Base-by-base conservation (phyloP, 92 coral and sea anemone species). In the Ricordea florida region DNA sequence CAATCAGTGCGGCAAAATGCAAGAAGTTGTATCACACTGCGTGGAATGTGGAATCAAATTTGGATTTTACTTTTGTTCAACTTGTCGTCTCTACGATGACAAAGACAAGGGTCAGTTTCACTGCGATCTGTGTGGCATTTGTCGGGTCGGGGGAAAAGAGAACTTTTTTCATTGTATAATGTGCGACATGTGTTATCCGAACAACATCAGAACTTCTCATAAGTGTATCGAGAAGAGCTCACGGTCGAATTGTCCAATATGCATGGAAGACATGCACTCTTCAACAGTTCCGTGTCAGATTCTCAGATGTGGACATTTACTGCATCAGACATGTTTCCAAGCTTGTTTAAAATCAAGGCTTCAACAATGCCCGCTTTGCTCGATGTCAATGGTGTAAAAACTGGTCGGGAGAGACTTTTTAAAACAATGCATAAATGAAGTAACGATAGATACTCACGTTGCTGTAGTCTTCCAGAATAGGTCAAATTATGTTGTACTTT, bases 61-160 rank as follows among this genome's bases (percentile, higher is more conserved):
- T 62, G 97, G 97, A 3, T 85, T 94, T 50, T 94, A 94, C 64
- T 94, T 88, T 24, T 94, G 98, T 67, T 35, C 83, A 28, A 67
- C 64, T 45, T 94, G 98, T 41, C 97, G 98, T 20, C 65, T 94
- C 4, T 94, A 82, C 61, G 98, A 94, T 45, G 98, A 94, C 73
- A 60, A 74, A 9, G 97, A 92, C 23, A 94, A 92, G 52, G 97
- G 98, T 35, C 98, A 94, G 45, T 94, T 88, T 46, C 98, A 94
- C 70, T 94, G 98, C 66, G 85, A 84, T 11, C 77, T 67, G 31
- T 94, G 98, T 74, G 98, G 98, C 2, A 34, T 85, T 41, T 94
- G 98, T 47, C 80, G 98, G 64, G 81, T 79, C 36, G 98, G 98
- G 22, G 98, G 98, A 20, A 74, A 84, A 32, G 97, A 94, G 2